These are phyloP conservation scores for Mohoua ochrocephala DNA, from an alignment of 2,113 vertebrate species.

Conservation along the genomic window DNA sequence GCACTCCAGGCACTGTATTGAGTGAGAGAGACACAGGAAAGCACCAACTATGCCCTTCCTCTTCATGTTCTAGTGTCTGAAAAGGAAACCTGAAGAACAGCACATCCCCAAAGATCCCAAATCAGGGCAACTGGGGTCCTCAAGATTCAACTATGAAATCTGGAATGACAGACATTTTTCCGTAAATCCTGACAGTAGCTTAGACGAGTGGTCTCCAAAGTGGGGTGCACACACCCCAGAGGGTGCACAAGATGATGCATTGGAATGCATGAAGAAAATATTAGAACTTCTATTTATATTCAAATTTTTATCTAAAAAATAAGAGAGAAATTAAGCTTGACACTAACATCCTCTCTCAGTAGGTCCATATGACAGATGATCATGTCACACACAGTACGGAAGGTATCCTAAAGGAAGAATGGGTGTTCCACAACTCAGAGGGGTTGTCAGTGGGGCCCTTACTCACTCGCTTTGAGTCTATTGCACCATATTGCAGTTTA, in stretches of 20 bases:
- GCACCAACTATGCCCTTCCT: no score
- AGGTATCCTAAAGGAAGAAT: neutral
- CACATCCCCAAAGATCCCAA: no score
- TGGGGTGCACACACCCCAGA: neutral
- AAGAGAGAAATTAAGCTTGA: neutral
- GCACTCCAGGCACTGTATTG: no score
- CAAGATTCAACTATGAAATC: no score
- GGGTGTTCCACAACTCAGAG: neutral
- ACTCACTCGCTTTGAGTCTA: neutral
- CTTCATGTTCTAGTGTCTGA: no score
- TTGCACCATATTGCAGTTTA: neutral
- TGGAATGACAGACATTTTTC: no score
- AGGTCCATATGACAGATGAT: neutral
- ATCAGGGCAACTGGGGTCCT: no score
- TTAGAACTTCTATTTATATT: no score
- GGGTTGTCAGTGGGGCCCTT: neutral
- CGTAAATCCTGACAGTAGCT: no score
- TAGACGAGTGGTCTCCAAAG: neutral
- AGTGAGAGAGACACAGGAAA: no score
- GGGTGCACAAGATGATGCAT: neutral
- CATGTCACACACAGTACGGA: rapidly evolving
- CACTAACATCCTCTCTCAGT: neutral
- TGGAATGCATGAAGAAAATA: neutral
- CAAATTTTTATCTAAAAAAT: neutral
- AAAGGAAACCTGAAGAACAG: no score